These are phyloP conservation scores for Trigoniulus corallinus DNA, from an alignment of 1,140 invertebrate species.

Conservation along the genomic window DNA sequence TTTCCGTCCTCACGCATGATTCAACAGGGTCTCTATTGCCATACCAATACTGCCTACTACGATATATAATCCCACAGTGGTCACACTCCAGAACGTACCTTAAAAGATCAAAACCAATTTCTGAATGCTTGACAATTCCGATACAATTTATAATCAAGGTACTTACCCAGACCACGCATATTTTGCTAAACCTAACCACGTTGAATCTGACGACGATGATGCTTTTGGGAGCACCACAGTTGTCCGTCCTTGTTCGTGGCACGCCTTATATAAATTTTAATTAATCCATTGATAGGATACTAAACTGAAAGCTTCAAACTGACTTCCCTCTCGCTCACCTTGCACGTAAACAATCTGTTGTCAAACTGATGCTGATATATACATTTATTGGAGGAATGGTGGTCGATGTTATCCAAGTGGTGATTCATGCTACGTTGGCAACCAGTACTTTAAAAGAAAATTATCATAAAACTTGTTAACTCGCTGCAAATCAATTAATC, in stretches of 20 bases:
- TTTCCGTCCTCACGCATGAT: conserved; percentile 43
- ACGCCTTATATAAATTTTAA: conserved; percentile 20
- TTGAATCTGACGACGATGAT: conserved; percentile 39
- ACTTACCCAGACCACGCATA: conserved; percentile 60
- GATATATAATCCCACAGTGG: conserved; percentile 63
- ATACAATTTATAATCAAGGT: background rate
- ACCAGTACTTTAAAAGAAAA: conserved; percentile 20
- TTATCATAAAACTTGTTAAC: background rate
- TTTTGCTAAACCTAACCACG: conserved; percentile 52
- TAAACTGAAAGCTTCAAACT: too few species aligned
- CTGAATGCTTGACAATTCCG: background rate
- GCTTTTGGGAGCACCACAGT: conserved; percentile 43
- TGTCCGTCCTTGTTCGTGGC: conserved; percentile 39
- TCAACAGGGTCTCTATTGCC: conserved; percentile 61
- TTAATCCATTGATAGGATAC: background rate
- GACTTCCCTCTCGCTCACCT: conserved; percentile 22
- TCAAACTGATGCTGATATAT: conserved; percentile 62
- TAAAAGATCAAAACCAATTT: conserved; percentile 11
- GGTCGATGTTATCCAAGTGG: conserved; percentile 42
- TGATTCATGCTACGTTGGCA: conserved; percentile 64
- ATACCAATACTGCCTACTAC: conserved; percentile 68
- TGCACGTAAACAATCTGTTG: conserved; percentile 57
- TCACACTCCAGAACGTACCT: conserved; percentile 59
- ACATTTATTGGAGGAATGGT: conserved; percentile 36
- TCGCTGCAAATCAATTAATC: background rate